Evolutionary conservation across 2,113 vertebrate genomes (phyloP), one percentile per base, ranked within the genome.

Genomic region (Heptranchias perlo): DNA sequence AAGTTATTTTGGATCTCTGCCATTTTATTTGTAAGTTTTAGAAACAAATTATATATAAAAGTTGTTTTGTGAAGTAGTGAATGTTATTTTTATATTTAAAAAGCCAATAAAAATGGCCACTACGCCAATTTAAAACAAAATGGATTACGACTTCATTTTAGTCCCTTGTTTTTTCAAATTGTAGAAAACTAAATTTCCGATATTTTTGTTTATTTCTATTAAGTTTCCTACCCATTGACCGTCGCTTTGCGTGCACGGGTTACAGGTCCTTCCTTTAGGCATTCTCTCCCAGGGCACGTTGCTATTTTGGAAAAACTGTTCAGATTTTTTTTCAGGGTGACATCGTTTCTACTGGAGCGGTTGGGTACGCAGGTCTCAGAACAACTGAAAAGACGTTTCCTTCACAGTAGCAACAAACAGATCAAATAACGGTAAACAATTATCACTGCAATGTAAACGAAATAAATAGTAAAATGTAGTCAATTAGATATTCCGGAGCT

Each of bases 201-300:
- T 23, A 65, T 64, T 64, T 16, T 52, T 69, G 44, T 91, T 58
- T 35, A 0, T 62, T 62, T 93, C 58, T 39, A 93, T 93, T 39
- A 39, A 94, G 21, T 69, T 35, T 5, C 98, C 98, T 97, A 98
- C 98, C 98, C 98, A 98, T 96, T 97, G 96, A 0, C 97, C 97
- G 8, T 97, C 94, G 4, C 35, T 96, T 21, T 96, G 96, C 0
- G 96, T 89, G 54, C 96, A 94, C 31, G 76, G 96, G 4, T 97
- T 97, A 91, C 39, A 86, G 0, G 96, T 87, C 73, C 96, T 96
- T 76, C 97, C 96, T 97, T 98, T 97, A 8, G 97, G 92, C 98
- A 98, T 98, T 87, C 44, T 73, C 13, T 67, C 65, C 65, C 64
- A 31, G 0, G 58, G 1, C 94, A 3, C 28, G 47, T 91, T 35